Evolutionary conservation across 2,113 vertebrate species (phyloP), one percentile per base, ranked within the genome.

Genomic region (Phrynocephalus versicolor): DNA sequence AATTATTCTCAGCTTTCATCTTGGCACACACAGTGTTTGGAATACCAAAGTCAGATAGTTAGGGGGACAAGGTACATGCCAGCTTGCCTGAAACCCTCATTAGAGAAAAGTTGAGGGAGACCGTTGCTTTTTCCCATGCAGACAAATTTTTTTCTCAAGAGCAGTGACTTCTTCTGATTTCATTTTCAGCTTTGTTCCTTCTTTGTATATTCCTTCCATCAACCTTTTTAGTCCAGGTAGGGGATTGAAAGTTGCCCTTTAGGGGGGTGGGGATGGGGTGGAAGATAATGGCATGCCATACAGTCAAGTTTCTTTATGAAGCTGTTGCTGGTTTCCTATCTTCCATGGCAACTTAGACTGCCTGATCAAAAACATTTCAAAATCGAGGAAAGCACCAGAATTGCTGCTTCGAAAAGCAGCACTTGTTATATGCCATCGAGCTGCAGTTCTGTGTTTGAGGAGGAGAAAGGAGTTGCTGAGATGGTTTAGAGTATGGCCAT

Each of bases 71-170:
- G 25, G 14, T 76, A 75, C 16, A 75, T 72, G 87, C 71, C 14
- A 70, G n/a, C 39, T 73, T 89, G 58, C 85, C 88, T 90, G 79
- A 93, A 91, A 87, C 85, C 88, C 86, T 90, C 91, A 79, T 90
- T 86, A 89, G 51, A 90, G 84, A 77, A 79, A 91, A 90, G 88
- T 51, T 35, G 90, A 83, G 88, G 70, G 55, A 55, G 64, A 79
- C 62, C 67, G 71, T 88, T 85, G 8, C n/a, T 87, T 77, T 83
- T 74, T 84, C 39, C n/a, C 67, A 64, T 84, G 45, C 84, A 39
- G 73, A 39, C 58, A 87, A 87, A 77, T 7, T 85, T 84, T 85
- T 93, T 39, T 86, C 87, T 41, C 21, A 88, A 84, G 18, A 81
- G 19, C 74, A 88, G 82, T 8, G 3, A 82, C 88, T 84, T 62